Conservation (phyloP, 2,113 vertebrate species). For the Engraulis encrasicolus region DNA sequence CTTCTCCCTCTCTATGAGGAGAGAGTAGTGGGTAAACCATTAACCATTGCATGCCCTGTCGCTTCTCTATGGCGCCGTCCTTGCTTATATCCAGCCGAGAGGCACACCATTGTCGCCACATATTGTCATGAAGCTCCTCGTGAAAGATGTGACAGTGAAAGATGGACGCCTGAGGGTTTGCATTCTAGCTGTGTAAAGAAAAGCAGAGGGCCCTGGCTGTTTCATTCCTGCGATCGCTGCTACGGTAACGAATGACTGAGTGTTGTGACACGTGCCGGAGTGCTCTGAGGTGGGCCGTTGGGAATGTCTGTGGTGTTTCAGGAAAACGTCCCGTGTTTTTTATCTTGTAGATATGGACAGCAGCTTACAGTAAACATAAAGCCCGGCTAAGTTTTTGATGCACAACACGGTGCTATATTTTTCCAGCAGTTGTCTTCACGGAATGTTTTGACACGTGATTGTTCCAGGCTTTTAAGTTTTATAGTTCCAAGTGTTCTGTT, state of each 20-base stretch:
- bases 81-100: neutral
- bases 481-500: too few species aligned
- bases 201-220: neutral
- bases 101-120: neutral
- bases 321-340: too few species aligned
- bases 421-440: too few species aligned
- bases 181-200: neutral
- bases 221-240: neutral
- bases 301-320: too few species aligned
- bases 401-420: too few species aligned
- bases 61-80: neutral
- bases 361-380: too few species aligned
- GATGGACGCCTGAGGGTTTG: neutral
- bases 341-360: too few species aligned
- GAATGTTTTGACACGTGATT: too few species aligned
- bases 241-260: neutral
- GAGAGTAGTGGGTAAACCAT: constrained; percentile 29
- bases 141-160: too few species aligned
- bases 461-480: too few species aligned
- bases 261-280: neutral
- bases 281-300: too few species aligned
- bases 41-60: constrained; percentile 21
- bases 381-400: too few species aligned
- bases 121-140: neutral
- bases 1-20: constrained; percentile 33